Evolutionary conservation across 2,797 vertebrate species (phyloP).

Genomic region (Gila robusta): DNA sequence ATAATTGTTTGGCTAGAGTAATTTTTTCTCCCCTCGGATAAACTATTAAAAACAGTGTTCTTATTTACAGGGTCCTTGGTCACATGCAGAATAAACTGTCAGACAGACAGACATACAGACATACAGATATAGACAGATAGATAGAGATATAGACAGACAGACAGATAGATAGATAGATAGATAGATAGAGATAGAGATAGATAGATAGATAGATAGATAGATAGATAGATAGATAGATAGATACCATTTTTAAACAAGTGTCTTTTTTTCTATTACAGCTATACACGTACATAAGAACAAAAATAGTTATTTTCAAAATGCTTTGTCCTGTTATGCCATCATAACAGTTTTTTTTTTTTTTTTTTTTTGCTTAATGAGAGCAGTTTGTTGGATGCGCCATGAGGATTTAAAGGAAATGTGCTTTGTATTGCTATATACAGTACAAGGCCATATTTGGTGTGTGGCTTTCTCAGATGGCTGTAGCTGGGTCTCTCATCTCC

Average conservation of each 20-base stretch:
- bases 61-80: neutral
- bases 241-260: neutral
- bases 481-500: constrained; percentile 50
- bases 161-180: neutral
- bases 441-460: constrained; percentile 62
- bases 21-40: neutral
- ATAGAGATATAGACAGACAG: neutral
- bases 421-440: constrained; percentile 46
- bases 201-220: neutral
- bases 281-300: neutral
- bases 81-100: neutral
- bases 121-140: neutral
- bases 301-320: neutral
- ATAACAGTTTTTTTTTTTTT: constrained; percentile 15
- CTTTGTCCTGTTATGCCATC: constrained; percentile 26
- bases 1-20: neutral
- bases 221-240: neutral
- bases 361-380: constrained; percentile 42
- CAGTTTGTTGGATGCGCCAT: constrained; percentile 31
- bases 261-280: constrained; percentile 1
- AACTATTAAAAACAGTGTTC: neutral
- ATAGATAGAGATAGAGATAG: neutral
- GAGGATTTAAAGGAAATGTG: constrained; percentile 45
- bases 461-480: constrained; percentile 45
- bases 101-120: neutral